Evolutionary conservation across 2,888 invertebrate species (phyloP).

Genomic region (Phania funesta): DNA sequence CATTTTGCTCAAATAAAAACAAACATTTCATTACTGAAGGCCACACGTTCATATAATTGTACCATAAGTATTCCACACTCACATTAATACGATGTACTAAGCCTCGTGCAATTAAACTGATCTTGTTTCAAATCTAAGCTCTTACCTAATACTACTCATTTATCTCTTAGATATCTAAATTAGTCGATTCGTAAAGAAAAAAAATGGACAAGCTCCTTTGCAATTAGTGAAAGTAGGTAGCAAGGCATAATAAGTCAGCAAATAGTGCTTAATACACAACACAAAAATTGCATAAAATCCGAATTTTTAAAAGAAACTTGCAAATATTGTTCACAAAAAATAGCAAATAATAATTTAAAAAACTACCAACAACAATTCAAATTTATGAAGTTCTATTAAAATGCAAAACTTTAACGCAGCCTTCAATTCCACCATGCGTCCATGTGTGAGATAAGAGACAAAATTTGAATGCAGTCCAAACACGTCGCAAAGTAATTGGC

Average conservation of each 20-base stretch:
- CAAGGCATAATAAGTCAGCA: slow-evolving; percentile 35
- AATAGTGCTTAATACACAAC: slow-evolving; percentile 8
- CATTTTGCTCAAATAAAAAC: no score
- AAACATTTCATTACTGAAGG: no score
- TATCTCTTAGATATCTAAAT: slow-evolving; percentile 31
- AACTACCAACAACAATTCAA: neutral
- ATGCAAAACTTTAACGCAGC: slow-evolving; percentile 59
- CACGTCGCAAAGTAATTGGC: slow-evolving; percentile 53
- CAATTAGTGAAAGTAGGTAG: slow-evolving; percentile 58
- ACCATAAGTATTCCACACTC: no score
- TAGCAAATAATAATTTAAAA: neutral
- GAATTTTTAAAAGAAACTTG: slow-evolving; percentile 45
- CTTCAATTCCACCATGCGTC: slow-evolving; percentile 22
- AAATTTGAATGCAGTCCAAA: slow-evolving; percentile 56
- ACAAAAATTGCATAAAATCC: slow-evolving; percentile 57
- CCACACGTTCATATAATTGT: no score
- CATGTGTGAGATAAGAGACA: neutral
- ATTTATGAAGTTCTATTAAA: slow-evolving; percentile 65
- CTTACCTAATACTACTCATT: slow-evolving; percentile 5
- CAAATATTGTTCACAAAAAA: slow-evolving; percentile 33
- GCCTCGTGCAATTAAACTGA: neutral
- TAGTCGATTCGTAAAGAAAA: slow-evolving; percentile 9
- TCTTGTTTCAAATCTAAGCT: slow-evolving; percentile 10
- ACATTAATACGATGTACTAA: no score
- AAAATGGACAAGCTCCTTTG: slow-evolving; percentile 14